phyloP scores from a whole-genome alignment of 2,113 vertebrate species.

The Guaruba guarouba region DNA sequence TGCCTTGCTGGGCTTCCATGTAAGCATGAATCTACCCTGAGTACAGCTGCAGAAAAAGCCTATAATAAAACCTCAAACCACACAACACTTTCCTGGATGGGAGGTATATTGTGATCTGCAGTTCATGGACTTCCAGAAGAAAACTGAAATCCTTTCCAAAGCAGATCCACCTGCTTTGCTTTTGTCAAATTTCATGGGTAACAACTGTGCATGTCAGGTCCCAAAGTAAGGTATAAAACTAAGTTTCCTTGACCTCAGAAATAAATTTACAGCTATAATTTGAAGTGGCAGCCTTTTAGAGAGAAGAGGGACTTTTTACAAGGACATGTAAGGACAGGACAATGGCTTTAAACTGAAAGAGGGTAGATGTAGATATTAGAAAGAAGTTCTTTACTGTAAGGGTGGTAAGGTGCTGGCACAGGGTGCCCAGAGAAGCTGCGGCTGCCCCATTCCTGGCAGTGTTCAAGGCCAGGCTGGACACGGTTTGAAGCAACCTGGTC shows the following conservation, averaged over 20 bases:
- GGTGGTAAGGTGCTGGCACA: neutral
- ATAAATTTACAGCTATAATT: neutral
- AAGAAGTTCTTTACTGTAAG: neutral
- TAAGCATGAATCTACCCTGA: neutral
- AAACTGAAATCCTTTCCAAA: neutral
- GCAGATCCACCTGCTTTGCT: neutral
- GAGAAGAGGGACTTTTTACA: neutral
- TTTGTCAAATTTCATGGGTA: neutral
- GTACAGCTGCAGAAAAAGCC: neutral
- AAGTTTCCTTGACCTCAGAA: neutral
- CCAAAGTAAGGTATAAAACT: neutral
- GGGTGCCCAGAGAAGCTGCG: neutral
- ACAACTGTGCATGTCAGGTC: neutral
- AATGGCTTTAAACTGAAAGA: neutral
- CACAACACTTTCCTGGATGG: neutral
- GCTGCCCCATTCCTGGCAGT: neutral
- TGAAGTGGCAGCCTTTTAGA: neutral
- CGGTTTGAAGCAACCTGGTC: neutral
- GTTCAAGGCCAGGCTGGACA: neutral
- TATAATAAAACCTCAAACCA: slow-evolving; percentile 24
- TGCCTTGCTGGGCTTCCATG: slow-evolving; percentile 8
- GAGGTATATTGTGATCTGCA: neutral
- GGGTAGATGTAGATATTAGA: neutral
- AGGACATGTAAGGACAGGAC: neutral
- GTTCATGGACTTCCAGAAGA: neutral